These are phyloP conservation scores for Drosophila athabasca DNA, from an alignment of 1,140 invertebrate species.

Conservation along the genomic window DNA sequence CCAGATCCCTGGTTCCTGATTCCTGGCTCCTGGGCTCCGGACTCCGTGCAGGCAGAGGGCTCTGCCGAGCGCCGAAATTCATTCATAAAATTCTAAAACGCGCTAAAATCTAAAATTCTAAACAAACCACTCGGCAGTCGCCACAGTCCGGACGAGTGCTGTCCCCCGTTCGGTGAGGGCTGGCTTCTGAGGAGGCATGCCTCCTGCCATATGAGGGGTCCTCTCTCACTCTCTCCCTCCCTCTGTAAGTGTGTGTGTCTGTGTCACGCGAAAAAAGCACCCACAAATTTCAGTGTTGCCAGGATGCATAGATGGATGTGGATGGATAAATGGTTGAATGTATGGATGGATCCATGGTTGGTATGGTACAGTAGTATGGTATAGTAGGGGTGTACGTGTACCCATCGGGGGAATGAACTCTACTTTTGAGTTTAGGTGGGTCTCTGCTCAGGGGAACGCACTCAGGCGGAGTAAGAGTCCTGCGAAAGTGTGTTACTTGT, in stretches of 20 bases:
- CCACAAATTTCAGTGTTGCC: conserved; percentile 17
- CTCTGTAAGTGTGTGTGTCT: conserved; percentile 10
- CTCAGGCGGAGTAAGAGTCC: not conserved
- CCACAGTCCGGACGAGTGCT: conserved; percentile 23
- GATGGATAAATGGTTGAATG: not conserved
- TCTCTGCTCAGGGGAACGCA: not conserved
- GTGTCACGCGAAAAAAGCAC: conserved; percentile 50
- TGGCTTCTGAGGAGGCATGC: conserved; percentile 20
- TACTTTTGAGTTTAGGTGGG: not conserved
- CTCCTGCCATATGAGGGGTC: conserved; percentile 8
- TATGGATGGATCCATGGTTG: too few relatives aligned
- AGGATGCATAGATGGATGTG: conserved; percentile 11
- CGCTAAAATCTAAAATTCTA: conserved; percentile 83
- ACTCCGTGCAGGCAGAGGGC: conserved; percentile 2
- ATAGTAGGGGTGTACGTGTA: not conserved
- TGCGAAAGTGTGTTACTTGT: conserved; percentile 35
- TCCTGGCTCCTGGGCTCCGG: not conserved
- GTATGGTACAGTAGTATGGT: too few relatives aligned
- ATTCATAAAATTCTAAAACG: conserved; percentile 83
- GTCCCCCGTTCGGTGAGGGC: not conserved
- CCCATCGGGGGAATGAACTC: too few relatives aligned
- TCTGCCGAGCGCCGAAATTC: conserved; percentile 66
- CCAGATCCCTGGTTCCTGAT: not conserved
- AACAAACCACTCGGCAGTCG: conserved; percentile 59
- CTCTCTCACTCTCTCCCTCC: not conserved